These are phyloP conservation scores for Lophotriccus pileatus DNA, from an alignment of 2,797 vertebrate species.

Conservation along the genomic window DNA sequence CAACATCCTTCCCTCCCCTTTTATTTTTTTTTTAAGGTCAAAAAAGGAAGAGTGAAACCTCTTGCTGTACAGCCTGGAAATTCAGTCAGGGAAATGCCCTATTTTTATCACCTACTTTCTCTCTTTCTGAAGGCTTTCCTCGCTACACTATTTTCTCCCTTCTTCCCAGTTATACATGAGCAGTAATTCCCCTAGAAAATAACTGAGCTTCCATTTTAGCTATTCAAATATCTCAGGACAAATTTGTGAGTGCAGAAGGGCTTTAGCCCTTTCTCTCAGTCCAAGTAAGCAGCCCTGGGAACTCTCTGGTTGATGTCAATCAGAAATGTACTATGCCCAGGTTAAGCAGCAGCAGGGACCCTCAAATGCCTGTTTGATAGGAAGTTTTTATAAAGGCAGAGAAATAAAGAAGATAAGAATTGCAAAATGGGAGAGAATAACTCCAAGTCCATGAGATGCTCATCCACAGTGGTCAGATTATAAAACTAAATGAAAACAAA, in stretches of 20 bases:
- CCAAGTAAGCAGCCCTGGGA: background rate
- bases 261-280: background rate
- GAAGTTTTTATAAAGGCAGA: background rate
- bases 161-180: constrained; percentile 35
- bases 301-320: background rate
- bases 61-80: constrained; percentile 46
- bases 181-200: constrained; percentile 64
- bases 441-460: background rate
- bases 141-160: constrained; percentile 30
- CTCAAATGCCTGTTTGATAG: background rate
- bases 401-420: constrained; percentile 4
- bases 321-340: background rate
- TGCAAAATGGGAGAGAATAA: background rate
- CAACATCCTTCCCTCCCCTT: background rate
- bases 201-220: constrained; percentile 57
- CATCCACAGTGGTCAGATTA: background rate
- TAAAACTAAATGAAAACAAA: background rate
- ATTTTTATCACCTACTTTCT: constrained; percentile 71
- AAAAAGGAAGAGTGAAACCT: constrained; percentile 42
- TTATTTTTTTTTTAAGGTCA: constrained; percentile 45
- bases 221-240: constrained; percentile 33
- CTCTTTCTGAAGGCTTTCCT: constrained; percentile 60
- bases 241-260: background rate
- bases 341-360: constrained; percentile 17
- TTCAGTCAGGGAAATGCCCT: constrained; percentile 68